Evolutionary conservation across 2,797 vertebrate species (phyloP).

Genomic region (Syngnathus rostellatus): DNA sequence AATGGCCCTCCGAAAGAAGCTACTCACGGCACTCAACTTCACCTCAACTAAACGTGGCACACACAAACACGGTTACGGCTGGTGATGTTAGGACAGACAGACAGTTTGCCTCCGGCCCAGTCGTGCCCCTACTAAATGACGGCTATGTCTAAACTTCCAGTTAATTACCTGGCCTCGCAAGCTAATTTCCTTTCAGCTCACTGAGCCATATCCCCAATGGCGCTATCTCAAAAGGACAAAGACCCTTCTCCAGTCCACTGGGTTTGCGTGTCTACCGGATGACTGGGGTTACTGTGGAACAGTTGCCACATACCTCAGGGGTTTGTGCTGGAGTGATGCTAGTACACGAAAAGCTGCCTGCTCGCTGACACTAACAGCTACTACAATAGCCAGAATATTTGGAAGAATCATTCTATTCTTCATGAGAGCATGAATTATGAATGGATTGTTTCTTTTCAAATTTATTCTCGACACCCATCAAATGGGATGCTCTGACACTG

Average conservation of each 20-base stretch:
- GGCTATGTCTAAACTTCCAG: slow-evolving; percentile 49
- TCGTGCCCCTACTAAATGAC: slow-evolving; percentile 37
- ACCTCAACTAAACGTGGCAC: slow-evolving; percentile 26
- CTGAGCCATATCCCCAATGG: slow-evolving; percentile 38
- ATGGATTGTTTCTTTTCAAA: slow-evolving; percentile 5
- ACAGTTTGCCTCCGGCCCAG: slow-evolving; percentile 41
- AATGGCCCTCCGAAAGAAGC: too few relatives aligned
- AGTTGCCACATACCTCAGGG: slow-evolving; percentile 51
- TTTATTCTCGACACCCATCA: slow-evolving; percentile 1
- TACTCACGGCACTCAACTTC: slow-evolving; percentile 3
- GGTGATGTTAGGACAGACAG: slow-evolving; percentile 43
- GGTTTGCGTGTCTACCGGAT: slow-evolving; percentile 41
- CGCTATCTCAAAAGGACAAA: slow-evolving; percentile 35
- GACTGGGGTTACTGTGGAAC: slow-evolving; percentile 40
- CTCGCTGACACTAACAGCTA: slow-evolving; percentile 31
- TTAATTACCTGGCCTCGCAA: slow-evolving; percentile 61
- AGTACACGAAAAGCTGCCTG: slow-evolving; percentile 18
- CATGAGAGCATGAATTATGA: slow-evolving; percentile 1
- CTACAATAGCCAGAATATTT: slow-evolving; percentile 14
- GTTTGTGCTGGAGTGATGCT: slow-evolving; percentile 27
- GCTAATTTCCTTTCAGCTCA: slow-evolving; percentile 57
- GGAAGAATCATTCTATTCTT: slow-evolving; percentile 10
- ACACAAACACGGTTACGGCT: slow-evolving; percentile 36
- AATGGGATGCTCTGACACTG: background rate
- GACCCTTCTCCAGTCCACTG: slow-evolving; percentile 39